Percentiles rank a stretch among this genome's conserved stretches.
Conservation (phyloP, 1,140 invertebrate species). For the Caerostris extrusa region DNA sequence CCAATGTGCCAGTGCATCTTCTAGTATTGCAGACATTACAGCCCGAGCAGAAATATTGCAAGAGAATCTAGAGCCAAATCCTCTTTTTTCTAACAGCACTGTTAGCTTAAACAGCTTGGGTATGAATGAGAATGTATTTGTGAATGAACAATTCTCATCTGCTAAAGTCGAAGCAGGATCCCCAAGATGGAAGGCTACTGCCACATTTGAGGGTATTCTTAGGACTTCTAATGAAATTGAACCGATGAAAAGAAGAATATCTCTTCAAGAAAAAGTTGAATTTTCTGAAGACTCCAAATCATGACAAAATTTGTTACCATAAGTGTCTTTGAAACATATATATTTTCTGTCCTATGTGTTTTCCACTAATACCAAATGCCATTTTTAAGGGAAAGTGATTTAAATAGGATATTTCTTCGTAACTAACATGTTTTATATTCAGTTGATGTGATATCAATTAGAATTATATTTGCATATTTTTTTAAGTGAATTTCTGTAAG, state of each 20-base stretch:
- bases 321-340: conserved; percentile 53
- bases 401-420: neutral
- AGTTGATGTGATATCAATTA: neutral
- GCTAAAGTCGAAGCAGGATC: conserved; percentile 7
- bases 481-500: neutral
- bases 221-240: conserved; percentile 56
- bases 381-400: conserved; percentile 27
- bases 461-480: neutral
- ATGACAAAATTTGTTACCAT: conserved; percentile 54
- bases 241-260: conserved; percentile 73
- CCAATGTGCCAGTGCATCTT: conserved; percentile 77
- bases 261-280: conserved; percentile 69
- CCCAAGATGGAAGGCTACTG: conserved; percentile 62
- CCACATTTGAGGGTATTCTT: conserved; percentile 63
- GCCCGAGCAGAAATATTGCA: conserved; percentile 79
- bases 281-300: conserved; percentile 70
- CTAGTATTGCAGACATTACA: conserved; percentile 79
- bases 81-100: conserved; percentile 94
- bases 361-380: conserved; percentile 28
- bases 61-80: conserved; percentile 84
- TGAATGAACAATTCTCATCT: conserved; percentile 43
- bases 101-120: conserved; percentile 85
- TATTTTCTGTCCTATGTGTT: neutral
- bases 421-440: neutral
- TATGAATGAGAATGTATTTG: conserved; percentile 76